A percentile compares a stretch with the other conserved stretches of the same genome.
Evolutionary conservation across 2,113 vertebrate species (phyloP).

Genomic region (Cromileptes altivelis): DNA sequence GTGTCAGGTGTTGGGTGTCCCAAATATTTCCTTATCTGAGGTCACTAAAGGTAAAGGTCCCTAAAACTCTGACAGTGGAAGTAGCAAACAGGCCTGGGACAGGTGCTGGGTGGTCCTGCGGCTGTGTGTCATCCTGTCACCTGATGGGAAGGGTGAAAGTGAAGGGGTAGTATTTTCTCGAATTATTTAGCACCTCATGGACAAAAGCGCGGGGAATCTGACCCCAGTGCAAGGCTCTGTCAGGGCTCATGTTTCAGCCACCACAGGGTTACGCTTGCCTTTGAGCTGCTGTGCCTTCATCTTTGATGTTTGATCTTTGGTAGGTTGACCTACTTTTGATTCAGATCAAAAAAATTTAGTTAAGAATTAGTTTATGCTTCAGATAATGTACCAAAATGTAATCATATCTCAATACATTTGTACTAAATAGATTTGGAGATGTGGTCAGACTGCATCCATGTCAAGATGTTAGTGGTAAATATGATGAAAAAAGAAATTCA

Average conservation of each 20-base stretch:
- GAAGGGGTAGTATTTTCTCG: constrained; percentile 68
- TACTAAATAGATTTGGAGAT: background rate
- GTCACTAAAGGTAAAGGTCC: background rate
- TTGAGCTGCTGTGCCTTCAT: constrained; percentile 49
- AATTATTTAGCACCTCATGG: constrained; percentile 84
- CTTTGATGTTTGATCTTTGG: constrained; percentile 69
- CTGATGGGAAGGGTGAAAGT: constrained; percentile 65
- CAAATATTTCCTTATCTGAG: background rate
- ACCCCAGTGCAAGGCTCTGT: constrained; percentile 62
- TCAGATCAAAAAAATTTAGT: constrained; percentile 3
- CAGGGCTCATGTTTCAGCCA: constrained; percentile 76
- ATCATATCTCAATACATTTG: background rate
- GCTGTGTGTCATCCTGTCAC: constrained; percentile 18
- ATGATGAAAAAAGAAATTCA: background rate
- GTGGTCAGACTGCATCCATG: background rate
- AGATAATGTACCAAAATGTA: background rate
- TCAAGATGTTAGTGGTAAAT: background rate
- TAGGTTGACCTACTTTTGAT: constrained; percentile 21
- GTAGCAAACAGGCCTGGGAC: background rate
- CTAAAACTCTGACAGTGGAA: background rate
- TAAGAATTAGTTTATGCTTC: background rate
- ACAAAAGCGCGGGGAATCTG: constrained; percentile 80
- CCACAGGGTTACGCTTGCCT: constrained; percentile 29
- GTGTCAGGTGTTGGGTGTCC: background rate
- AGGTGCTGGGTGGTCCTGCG: constrained; percentile 6